phyloP scores from a whole-genome alignment of 2,113 vertebrate genomes.

The Pelusios castaneus region DNA sequence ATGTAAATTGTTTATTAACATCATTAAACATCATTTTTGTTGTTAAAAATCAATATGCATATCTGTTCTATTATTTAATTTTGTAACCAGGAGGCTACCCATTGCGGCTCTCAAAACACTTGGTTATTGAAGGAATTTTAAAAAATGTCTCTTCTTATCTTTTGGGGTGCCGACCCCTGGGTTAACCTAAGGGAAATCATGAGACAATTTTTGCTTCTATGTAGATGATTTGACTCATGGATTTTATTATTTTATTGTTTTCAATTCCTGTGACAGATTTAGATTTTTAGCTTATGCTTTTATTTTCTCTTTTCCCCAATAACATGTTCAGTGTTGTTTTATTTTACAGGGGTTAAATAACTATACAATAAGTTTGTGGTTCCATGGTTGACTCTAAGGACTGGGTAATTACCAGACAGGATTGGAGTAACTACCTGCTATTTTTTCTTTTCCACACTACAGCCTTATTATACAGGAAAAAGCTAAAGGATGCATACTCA shows the following conservation, averaged over 20 bases:
- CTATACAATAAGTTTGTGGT: background rate
- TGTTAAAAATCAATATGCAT: no score
- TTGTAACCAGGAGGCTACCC: no score
- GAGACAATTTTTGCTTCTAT: background rate
- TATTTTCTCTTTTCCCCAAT: background rate
- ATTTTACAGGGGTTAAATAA: background rate
- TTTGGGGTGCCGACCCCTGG: no score
- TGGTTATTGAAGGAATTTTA: no score
- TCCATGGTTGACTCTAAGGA: background rate
- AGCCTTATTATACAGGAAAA: background rate
- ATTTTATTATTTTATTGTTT: background rate
- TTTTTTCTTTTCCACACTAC: background rate
- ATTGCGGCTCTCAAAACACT: no score
- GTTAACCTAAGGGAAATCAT: background rate
- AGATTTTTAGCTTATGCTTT: background rate
- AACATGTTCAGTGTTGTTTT: background rate
- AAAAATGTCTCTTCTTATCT: no score
- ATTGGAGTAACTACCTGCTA: background rate
- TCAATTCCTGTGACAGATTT: background rate
- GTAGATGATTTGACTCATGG: background rate
- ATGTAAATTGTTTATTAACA: no score
- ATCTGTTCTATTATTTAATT: no score
- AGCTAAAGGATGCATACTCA: background rate
- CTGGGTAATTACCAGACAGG: background rate
- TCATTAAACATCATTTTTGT: no score